phyloP scores from a whole-genome alignment of 2,113 vertebrate species.

The Corythoichthys haematopterus region DNA sequence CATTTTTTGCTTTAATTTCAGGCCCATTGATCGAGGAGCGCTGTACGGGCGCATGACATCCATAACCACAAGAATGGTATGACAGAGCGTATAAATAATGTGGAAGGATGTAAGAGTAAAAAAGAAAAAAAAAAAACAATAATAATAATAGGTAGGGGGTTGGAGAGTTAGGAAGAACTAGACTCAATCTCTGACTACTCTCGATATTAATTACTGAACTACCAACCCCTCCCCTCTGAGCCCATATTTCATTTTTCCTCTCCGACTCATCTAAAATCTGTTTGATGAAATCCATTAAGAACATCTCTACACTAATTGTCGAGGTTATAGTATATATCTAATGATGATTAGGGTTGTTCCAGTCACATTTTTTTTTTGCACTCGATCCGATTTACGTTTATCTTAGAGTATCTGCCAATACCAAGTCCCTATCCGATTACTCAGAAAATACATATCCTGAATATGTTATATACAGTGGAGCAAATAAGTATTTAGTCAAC shows the following conservation, averaged over 20 bases:
- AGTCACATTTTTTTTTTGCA: constrained; percentile 3
- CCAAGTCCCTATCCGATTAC: too few species aligned
- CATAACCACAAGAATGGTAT: constrained; percentile 79
- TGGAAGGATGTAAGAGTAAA: constrained; percentile 51
- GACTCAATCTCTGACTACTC: constrained; percentile 65
- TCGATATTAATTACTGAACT: constrained; percentile 71
- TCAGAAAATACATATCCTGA: too few species aligned
- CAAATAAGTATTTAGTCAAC: too few species aligned
- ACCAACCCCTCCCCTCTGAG: constrained; percentile 56
- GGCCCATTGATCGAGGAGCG: constrained; percentile 76
- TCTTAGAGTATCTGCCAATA: too few species aligned
- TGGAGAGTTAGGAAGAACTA: constrained; percentile 28
- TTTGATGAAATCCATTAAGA: constrained; percentile 70
- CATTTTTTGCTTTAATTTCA: constrained; percentile 81
- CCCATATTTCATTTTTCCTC: constrained; percentile 65
- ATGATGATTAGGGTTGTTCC: constrained; percentile 54
- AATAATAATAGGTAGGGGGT: constrained; percentile 36
- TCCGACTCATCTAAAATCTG: constrained; percentile 61
- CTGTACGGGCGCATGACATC: constrained; percentile 77
- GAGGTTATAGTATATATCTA: constrained; percentile 56
- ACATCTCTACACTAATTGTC: constrained; percentile 58
- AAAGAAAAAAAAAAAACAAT: constrained; percentile 42
- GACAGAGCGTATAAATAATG: constrained; percentile 77
- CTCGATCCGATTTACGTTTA: too few species aligned
- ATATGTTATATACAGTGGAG: too few species aligned